Evolutionary conservation across 2,797 vertebrate species (phyloP).

Genomic region (Micrastur ruficollis): DNA sequence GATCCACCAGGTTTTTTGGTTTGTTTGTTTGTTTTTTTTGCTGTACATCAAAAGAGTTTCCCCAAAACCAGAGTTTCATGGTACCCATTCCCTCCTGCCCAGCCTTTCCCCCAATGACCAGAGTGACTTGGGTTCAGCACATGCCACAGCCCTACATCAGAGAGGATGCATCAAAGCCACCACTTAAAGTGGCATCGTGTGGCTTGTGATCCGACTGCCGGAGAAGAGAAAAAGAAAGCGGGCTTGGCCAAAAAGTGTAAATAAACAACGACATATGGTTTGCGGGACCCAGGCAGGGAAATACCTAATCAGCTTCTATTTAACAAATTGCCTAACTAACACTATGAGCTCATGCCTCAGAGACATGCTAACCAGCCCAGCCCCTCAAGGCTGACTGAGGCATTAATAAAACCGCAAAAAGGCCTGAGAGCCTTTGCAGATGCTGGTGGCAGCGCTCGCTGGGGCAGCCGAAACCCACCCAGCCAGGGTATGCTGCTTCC

Average conservation of each 20-base stretch:
- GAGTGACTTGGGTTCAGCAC: neutral
- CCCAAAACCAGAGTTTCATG: neutral
- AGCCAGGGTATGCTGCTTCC: fast-evolving
- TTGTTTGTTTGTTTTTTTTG: neutral
- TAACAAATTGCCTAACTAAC: neutral
- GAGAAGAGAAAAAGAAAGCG: neutral
- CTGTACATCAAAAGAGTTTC: neutral
- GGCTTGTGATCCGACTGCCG: fast-evolving
- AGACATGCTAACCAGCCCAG: neutral
- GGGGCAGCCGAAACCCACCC: fast-evolving
- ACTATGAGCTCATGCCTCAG: neutral
- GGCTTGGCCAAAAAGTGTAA: neutral
- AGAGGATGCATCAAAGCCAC: neutral
- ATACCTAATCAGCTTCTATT: neutral
- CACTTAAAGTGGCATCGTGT: neutral
- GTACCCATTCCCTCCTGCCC: no score
- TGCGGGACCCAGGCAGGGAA: neutral
- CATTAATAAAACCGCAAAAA: neutral
- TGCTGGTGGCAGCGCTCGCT: fast-evolving
- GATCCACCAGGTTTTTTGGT: neutral
- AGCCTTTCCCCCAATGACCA: neutral
- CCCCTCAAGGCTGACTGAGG: neutral
- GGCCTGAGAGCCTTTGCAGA: neutral
- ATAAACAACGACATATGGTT: neutral
- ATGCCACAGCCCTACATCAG: fast-evolving